phyloP scores from a whole-genome alignment of 35 echinoderm and acorn worm genomes.

The Diadema setosum region DNA sequence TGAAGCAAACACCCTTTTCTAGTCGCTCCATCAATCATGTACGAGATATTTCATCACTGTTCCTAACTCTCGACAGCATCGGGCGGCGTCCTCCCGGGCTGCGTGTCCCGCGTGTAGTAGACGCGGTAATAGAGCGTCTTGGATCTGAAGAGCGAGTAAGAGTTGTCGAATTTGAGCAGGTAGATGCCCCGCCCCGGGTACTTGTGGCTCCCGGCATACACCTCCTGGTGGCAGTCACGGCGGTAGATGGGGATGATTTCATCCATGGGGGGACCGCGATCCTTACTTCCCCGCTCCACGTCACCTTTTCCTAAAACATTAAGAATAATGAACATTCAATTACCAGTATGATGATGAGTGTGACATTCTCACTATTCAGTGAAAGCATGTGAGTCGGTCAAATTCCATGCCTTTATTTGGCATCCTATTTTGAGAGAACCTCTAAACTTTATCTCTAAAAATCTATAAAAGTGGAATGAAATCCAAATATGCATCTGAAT shows the following conservation, averaged over 20 bases:
- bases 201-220: constrained; percentile 90
- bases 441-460: no score
- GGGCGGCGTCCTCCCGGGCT: neutral
- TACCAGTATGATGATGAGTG: no score
- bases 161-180: constrained; percentile 96
- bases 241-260: constrained; percentile 96
- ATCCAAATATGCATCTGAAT: no score
- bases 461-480: no score
- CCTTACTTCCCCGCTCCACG: constrained; percentile 66
- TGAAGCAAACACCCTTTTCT: no score
- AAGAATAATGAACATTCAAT: no score
- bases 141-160: constrained; percentile 94
- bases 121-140: constrained; percentile 95
- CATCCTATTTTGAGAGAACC: no score
- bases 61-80: neutral
- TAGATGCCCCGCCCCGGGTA: constrained; percentile 93
- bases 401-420: no score
- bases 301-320: constrained; percentile 46
- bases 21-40: no score
- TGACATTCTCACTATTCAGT: no score
- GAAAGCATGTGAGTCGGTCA: no score
- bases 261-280: constrained; percentile 83
- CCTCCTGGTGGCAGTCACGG: constrained; percentile 83
- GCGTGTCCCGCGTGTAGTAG: constrained; percentile 85
- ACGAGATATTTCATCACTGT: no score